Base-by-base conservation (phyloP, 2,888 invertebrate species). In the Leptodirus hochenwartii region DNA sequence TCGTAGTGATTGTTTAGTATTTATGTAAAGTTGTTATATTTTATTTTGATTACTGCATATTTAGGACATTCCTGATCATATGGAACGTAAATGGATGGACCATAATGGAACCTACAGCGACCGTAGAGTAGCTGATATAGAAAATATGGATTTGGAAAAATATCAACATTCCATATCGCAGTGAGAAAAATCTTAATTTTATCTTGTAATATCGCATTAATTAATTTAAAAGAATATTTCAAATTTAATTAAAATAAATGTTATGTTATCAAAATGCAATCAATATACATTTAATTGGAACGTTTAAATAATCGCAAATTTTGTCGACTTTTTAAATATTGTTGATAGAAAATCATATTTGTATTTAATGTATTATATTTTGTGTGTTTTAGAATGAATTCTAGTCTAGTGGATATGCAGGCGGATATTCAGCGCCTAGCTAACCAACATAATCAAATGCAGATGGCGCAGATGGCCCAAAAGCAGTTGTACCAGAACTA, bases 361-460 rank as follows among this genome's bases (percentile, higher is more conserved):
- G n/a, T n/a, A n/a, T n/a, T n/a, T n/a, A n/a, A n/a, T n/a, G n/a
- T n/a, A n/a, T n/a, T n/a, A n/a, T n/a, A n/a, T n/a, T n/a, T n/a
- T 33, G 11, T 5, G 27, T 40, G 36, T 42, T 61, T 41, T 56
- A 80, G 79, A 62, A 84, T 91, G 76, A 90, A 90, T 63, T 74
- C 71, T 61, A 90, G 82, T 64, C 72, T 93, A 49, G 79, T 81
- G 53, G 90, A 91, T 60, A 78, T 93, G 48, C 90, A 91, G 61
- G 78, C 78, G 40, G 91, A 93, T 58, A 88, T 93, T 51, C 82
- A 87, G 58, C 70, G 84, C 44, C 65, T 93, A 41, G 76, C 85
- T 35, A 74, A 71, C 38, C 84, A 87, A 49, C 79, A 80, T 50
- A 72, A 67, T 53, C 76, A 76, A 55, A 72, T 78, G 44, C 75